phyloP scores from a whole-genome alignment of 1,140 invertebrate species.

The Pogonomyrmex californicus region DNA sequence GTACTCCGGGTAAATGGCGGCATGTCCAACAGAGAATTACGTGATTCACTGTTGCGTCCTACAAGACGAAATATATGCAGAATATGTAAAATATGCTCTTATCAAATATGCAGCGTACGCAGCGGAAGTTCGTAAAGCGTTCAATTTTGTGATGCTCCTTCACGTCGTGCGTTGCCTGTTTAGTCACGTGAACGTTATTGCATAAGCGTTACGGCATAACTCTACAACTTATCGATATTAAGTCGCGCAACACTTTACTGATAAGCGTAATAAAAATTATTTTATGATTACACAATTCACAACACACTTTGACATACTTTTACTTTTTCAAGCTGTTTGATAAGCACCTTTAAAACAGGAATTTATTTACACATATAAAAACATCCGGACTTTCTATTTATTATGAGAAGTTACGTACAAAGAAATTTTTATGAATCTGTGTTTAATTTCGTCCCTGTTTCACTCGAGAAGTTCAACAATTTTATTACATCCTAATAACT shows the following conservation, averaged over 20 bases:
- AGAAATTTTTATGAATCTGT: slow-evolving; percentile 18
- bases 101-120: slow-evolving; percentile 36
- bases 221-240: not conserved
- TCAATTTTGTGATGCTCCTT: slow-evolving; percentile 15
- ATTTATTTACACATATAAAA: slow-evolving; percentile 20
- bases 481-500: not conserved
- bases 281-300: slow-evolving; percentile 12
- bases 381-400: not conserved
- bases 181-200: not conserved
- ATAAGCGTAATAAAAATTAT: not conserved
- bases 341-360: not conserved
- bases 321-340: not conserved
- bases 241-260: not conserved
- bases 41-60: slow-evolving; percentile 45
- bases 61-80: slow-evolving; percentile 54
- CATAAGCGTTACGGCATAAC: not conserved
- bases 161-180: not conserved
- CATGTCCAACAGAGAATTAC: slow-evolving; percentile 63
- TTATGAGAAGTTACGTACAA: not conserved
- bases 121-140: slow-evolving; percentile 27
- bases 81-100: slow-evolving; percentile 61
- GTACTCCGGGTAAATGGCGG: slow-evolving; percentile 48
- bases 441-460: not conserved
- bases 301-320: not conserved
- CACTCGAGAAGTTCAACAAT: not conserved